Evolutionary conservation across 2,113 vertebrate species (phyloP).

Genomic region (Lophura nycthemera): DNA sequence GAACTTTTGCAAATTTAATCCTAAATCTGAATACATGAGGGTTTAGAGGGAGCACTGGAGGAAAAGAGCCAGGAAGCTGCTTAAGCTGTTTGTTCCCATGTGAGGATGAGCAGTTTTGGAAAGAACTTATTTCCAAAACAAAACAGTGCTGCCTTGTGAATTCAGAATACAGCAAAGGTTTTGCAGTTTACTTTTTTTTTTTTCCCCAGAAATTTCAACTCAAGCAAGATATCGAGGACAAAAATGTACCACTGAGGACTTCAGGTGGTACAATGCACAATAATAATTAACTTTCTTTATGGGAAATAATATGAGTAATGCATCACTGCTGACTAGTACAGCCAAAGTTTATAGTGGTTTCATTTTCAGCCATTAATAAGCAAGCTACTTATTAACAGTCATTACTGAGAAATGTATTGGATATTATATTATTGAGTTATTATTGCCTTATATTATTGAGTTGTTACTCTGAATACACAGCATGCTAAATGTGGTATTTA

Average conservation of each 20-base stretch:
- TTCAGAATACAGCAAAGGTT: neutral
- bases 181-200: neutral
- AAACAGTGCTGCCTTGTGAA: neutral
- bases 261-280: conserved; percentile 4
- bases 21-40: fast-evolving
- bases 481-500: conserved; percentile 10
- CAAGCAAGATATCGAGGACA: neutral
- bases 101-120: neutral
- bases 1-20: neutral
- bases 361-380: conserved; percentile 49
- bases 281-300: neutral
- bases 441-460: conserved; percentile 46
- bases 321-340: neutral
- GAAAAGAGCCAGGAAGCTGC: neutral
- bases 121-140: neutral
- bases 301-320: conserved; percentile 28
- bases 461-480: conserved; percentile 17
- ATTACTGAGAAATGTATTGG: neutral
- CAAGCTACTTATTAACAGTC: conserved; percentile 9
- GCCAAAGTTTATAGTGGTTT: neutral
- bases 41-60: neutral
- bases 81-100: neutral
- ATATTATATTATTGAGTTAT: conserved; percentile 36
- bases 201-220: neutral
- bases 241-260: neutral